phyloP scores from a whole-genome alignment of 2,797 vertebrate genomes.

The Ctenopoma multispine region DNA sequence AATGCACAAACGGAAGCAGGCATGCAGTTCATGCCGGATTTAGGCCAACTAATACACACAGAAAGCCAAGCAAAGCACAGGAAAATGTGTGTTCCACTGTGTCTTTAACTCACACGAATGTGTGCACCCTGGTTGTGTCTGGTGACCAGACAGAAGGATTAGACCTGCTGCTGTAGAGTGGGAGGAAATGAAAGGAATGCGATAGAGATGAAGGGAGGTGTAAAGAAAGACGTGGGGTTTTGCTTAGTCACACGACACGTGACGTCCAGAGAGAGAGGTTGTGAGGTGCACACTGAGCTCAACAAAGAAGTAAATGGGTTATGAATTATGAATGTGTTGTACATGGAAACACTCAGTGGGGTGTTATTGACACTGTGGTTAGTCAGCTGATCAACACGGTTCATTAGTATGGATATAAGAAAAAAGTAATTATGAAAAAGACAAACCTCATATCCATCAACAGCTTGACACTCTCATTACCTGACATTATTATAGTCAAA shows the following conservation, averaged over 20 bases:
- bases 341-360: background rate
- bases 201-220: conserved; percentile 1
- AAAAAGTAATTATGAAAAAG: too few relatives aligned
- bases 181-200: conserved; percentile 47
- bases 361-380: conserved; percentile 34
- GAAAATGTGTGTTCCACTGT: background rate
- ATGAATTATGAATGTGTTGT: conserved; percentile 23
- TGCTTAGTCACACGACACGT: conserved; percentile 44
- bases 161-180: conserved; percentile 33
- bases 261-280: background rate
- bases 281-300: background rate
- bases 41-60: background rate
- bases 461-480: background rate
- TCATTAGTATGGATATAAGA: background rate
- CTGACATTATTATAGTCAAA: background rate
- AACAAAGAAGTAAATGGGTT: conserved; percentile 23
- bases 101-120: background rate
- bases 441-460: too few relatives aligned
- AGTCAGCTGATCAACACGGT: background rate
- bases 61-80: background rate
- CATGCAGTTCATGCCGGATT: background rate
- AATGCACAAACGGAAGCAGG: background rate
- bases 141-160: conserved; percentile 38
- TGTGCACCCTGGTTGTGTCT: conserved; percentile 1
- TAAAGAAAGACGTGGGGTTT: conserved; percentile 28